Base-by-base conservation (phyloP, 2,888 invertebrate genomes). In the Eupeodes luniger region DNA sequence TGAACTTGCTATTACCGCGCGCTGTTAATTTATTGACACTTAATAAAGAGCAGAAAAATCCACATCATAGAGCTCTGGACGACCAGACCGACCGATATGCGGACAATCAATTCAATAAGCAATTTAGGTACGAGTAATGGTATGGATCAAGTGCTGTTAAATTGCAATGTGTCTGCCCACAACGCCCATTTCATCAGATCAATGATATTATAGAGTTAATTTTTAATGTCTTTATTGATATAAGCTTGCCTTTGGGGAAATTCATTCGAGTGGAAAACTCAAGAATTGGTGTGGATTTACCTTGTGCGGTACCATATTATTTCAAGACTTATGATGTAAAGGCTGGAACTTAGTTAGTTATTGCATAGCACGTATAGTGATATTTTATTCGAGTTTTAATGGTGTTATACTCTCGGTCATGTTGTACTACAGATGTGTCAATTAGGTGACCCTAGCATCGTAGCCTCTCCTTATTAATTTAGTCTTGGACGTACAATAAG, bases 11-110 rank as follows among this genome's bases (percentile, higher is more conserved):
- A 83, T 82, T 82, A 67, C 36, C 47, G 19, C 51, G 27, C 9
- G 69, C 72, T 84, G 75, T 75, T 84, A 76, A 83, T 83, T 83
- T 87, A 83, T 87, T 55, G 86, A 80, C 75, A 80, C 64, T 66
- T 66, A 47, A 77, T 78, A 61, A 62, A 75, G 59, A 67, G 64
- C 36, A 76, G 51, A 75, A 59, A 67, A 74, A 34, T 53, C 16
- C 67, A 59, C 5, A 40, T 40, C 59, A 77, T 53, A 72, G n/a
- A 27, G 27, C 27, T 27, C 66, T 77, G 74, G 51, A 40, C 40
- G 40, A 40, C 12, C 10, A 47, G 2, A 47, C 12, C 2, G 47
- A 47, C 47, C 4, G 11, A 11, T 11, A 81, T 67, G 77, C 72
- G 72, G 51, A 81, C 77, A 81, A 67, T 85, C 76, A 57, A 36